These are phyloP conservation scores for Leistus spinibarbis DNA, from an alignment of 2,888 invertebrate species.

Conservation along the genomic window DNA sequence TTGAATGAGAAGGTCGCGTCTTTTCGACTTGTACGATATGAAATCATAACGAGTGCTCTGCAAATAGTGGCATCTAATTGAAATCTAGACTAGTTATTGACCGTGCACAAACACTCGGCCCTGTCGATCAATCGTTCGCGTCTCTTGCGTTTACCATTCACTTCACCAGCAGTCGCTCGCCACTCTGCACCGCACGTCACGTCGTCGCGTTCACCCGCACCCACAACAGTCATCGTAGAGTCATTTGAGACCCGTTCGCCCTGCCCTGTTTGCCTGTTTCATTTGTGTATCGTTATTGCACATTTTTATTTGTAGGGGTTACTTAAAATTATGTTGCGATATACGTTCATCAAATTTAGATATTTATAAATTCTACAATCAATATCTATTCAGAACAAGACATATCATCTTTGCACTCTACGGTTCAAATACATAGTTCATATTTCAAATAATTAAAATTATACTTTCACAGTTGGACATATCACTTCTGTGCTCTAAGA, in stretches of 20 bases:
- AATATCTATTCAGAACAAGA: no score
- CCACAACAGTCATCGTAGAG: background rate
- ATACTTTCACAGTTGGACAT: no score
- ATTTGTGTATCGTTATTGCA: background rate
- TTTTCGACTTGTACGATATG: constrained; percentile 54
- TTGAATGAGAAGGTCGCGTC: constrained; percentile 9
- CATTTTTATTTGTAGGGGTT: background rate
- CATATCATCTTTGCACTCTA: no score
- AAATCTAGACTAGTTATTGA: constrained; percentile 57
- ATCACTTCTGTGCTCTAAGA: no score
- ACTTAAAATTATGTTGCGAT: background rate
- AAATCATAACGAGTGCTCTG: constrained; percentile 59
- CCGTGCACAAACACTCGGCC: constrained; percentile 57
- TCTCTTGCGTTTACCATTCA: constrained; percentile 3
- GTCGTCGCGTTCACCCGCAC: no score
- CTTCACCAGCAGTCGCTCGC: constrained; percentile 12
- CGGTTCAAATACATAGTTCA: no score
- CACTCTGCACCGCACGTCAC: background rate
- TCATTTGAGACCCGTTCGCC: background rate
- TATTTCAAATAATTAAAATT: no score
- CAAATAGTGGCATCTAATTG: constrained; percentile 58
- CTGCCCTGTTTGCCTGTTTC: no score
- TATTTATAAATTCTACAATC: no score
- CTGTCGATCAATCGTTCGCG: constrained; percentile 52
- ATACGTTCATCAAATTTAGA: no score